These are phyloP conservation scores for Myotis yumanensis DNA, from an alignment of 2,113 vertebrate genomes.

Conservation along the genomic window DNA sequence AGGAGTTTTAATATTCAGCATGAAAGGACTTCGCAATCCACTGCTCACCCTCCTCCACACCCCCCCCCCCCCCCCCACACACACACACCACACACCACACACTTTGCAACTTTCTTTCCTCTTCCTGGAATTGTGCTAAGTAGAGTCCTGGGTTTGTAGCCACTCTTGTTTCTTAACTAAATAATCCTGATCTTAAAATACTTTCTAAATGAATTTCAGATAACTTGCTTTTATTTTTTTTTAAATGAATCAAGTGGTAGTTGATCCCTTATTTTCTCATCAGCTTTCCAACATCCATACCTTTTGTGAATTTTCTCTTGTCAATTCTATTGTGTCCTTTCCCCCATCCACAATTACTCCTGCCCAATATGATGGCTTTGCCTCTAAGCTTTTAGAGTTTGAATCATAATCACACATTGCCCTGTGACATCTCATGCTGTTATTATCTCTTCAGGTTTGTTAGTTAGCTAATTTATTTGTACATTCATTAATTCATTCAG, in stretches of 20 bases:
- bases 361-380: not conserved
- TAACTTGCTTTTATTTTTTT: not conserved
- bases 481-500: constrained; percentile 17
- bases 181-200: not conserved
- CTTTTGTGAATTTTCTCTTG: not conserved
- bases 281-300: not conserved
- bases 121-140: not conserved
- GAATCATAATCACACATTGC: constrained; percentile 1
- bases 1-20: not conserved
- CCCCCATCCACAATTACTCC: not conserved
- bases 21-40: not conserved
- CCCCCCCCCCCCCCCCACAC: too few species aligned
- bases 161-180: not conserved
- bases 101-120: not conserved
- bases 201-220: constrained; percentile 22
- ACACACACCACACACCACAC: too few species aligned
- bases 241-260: not conserved
- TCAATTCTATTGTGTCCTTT: not conserved
- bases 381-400: not conserved
- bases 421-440: constrained; percentile 23
- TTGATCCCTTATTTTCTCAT: not conserved
- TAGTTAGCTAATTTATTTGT: constrained; percentile 42
- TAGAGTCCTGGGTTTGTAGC: not conserved
- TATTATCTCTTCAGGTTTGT: not conserved
- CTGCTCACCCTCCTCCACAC: too few species aligned